Conservation (phyloP, 1,140 invertebrate species). For the Drosophila sproati region DNA sequence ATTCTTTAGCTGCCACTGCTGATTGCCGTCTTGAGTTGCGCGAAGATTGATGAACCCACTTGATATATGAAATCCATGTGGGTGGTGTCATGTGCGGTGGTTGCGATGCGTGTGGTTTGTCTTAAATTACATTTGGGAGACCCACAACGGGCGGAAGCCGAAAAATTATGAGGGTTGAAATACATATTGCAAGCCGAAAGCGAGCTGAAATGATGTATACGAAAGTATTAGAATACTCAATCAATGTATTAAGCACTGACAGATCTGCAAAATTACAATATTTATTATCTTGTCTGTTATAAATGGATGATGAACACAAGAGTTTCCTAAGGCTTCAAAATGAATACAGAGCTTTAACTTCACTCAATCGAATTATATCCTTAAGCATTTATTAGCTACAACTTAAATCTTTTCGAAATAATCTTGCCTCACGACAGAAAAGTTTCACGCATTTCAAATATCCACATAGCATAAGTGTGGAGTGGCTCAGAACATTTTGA, state of each 20-base stretch:
- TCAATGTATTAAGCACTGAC: conserved; percentile 50
- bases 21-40: conserved; percentile 52
- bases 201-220: conserved; percentile 43
- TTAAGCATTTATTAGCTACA: no score
- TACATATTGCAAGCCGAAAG: conserved; percentile 1
- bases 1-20: conserved; percentile 14
- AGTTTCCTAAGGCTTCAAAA: not conserved
- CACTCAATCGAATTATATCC: not conserved
- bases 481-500: no score
- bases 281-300: conserved; percentile 10
- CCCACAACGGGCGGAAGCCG: not conserved
- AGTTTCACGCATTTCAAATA: no score
- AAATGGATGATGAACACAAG: not conserved
- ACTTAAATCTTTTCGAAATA: not conserved
- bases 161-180: conserved; percentile 38
- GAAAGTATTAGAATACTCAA: conserved; percentile 40
- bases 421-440: no score
- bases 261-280: conserved; percentile 18
- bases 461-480: no score
- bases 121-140: conserved; percentile 53
- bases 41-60: conserved; percentile 69
- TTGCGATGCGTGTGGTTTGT: conserved; percentile 20
- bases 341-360: not conserved
- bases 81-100: conserved; percentile 8
- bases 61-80: conserved; percentile 12